A percentile compares a stretch with the other conserved stretches of the same genome.
phyloP scores from a whole-genome alignment of 2,888 invertebrate species.

The Oscheius sp. region DNA sequence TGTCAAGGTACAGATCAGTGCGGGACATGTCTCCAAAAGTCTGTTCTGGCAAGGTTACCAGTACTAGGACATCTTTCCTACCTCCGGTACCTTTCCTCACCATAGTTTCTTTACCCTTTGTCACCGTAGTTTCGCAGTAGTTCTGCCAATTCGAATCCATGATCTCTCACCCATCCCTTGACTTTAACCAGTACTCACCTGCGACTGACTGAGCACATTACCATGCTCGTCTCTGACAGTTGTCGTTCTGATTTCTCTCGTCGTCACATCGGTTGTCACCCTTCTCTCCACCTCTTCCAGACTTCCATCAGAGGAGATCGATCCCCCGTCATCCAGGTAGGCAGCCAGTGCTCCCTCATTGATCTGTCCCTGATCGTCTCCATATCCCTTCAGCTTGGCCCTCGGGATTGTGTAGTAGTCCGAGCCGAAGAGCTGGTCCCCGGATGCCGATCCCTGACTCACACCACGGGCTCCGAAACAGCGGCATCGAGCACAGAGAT shows the following conservation, averaged over 20 bases:
- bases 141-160: too few species aligned
- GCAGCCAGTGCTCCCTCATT: slow-evolving; percentile 55
- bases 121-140: too few species aligned
- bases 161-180: too few species aligned
- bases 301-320: slow-evolving; percentile 56
- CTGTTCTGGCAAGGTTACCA: too few species aligned
- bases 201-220: slow-evolving; percentile 55
- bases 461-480: slow-evolving; percentile 60
- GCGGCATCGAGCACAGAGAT: slow-evolving; percentile 59
- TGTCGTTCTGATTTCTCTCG: slow-evolving; percentile 61
- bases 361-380: slow-evolving; percentile 43
- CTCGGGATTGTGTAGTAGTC: slow-evolving; percentile 66
- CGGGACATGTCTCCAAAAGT: too few species aligned
- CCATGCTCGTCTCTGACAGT: slow-evolving; percentile 58
- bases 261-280: slow-evolving; percentile 70
- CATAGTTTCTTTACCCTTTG: too few species aligned
- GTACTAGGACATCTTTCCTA: too few species aligned
- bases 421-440: slow-evolving; percentile 56
- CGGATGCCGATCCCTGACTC: slow-evolving; percentile 47
- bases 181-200: slow-evolving; percentile 28
- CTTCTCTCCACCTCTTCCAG: slow-evolving; percentile 66
- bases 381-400: slow-evolving; percentile 62
- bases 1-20: too few species aligned
- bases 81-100: too few species aligned
- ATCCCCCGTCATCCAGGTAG: slow-evolving; percentile 60